Evolutionary conservation across 2,113 vertebrate species (phyloP).

Genomic region (Nothobranchius furzeri): DNA sequence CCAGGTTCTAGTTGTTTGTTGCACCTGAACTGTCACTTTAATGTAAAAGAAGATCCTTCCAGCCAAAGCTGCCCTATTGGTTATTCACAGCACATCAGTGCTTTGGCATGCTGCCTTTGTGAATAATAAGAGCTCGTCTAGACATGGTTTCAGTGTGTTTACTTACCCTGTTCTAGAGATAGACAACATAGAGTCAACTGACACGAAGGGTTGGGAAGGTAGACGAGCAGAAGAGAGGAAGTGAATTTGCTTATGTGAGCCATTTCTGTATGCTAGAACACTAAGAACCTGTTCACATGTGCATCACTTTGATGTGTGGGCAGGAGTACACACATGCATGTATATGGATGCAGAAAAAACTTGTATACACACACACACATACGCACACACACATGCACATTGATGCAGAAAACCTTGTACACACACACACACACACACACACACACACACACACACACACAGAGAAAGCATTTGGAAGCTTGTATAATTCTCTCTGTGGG

Average conservation of each 20-base stretch:
- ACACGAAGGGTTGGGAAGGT: neutral
- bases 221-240: slow-evolving; percentile 1
- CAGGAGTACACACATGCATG: slow-evolving; percentile 6
- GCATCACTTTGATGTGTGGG: slow-evolving; percentile 17
- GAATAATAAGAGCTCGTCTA: neutral
- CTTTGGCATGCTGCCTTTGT: too few species aligned
- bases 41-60: too few species aligned
- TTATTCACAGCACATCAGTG: too few species aligned
- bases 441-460: slow-evolving; percentile 6
- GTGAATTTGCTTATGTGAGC: slow-evolving; percentile 2
- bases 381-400: neutral
- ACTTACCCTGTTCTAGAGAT: neutral
- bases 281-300: slow-evolving; percentile 19
- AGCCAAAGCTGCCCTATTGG: too few species aligned
- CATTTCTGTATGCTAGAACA: too few species aligned
- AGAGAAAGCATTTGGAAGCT: slow-evolving; percentile 56
- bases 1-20: too few species aligned
- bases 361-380: neutral
- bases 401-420: slow-evolving; percentile 19
- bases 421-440: neutral
- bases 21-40: too few species aligned
- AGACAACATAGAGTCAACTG: neutral
- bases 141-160: neutral
- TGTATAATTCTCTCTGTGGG: slow-evolving; percentile 72
- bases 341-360: slow-evolving; percentile 15